These are phyloP conservation scores for Corythornis vintsioides DNA, from an alignment of 2,113 vertebrate genomes.

Conservation along the genomic window DNA sequence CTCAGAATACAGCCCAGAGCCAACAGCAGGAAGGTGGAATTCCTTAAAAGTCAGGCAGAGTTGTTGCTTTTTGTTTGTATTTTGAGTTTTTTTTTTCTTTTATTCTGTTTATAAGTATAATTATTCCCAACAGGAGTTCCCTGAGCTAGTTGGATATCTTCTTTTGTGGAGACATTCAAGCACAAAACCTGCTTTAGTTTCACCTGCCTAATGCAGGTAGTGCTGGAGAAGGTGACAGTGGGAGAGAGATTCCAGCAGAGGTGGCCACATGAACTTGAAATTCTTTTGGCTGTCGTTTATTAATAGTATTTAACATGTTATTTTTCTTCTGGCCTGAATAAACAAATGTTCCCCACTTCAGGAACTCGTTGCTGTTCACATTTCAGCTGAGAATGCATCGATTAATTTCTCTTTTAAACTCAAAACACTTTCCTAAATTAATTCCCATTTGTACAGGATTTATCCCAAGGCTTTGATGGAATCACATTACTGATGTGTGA, in stretches of 20 bases:
- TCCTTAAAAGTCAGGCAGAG: neutral
- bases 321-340: conserved; percentile 10
- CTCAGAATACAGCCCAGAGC: neutral
- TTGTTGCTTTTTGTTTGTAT: neutral
- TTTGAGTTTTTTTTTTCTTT: neutral
- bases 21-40: neutral
- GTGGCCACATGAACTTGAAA: neutral
- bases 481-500: neutral
- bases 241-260: neutral
- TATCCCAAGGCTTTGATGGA: neutral
- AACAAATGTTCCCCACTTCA: neutral
- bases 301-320: neutral
- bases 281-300: neutral
- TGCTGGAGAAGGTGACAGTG: neutral
- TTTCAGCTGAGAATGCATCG: conserved; percentile 7
- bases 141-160: neutral
- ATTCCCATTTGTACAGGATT: neutral
- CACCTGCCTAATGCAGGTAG: neutral
- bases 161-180: neutral
- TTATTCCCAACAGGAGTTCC: neutral
- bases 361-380: neutral
- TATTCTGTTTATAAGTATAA: neutral
- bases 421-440: conserved; percentile 3
- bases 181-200: neutral
- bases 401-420: neutral